A percentile compares a stretch with the other conserved stretches of the same genome.
These are phyloP conservation scores for Pseudomyrmex gracilis DNA, from an alignment of 1,140 invertebrate genomes.

Conservation along the genomic window DNA sequence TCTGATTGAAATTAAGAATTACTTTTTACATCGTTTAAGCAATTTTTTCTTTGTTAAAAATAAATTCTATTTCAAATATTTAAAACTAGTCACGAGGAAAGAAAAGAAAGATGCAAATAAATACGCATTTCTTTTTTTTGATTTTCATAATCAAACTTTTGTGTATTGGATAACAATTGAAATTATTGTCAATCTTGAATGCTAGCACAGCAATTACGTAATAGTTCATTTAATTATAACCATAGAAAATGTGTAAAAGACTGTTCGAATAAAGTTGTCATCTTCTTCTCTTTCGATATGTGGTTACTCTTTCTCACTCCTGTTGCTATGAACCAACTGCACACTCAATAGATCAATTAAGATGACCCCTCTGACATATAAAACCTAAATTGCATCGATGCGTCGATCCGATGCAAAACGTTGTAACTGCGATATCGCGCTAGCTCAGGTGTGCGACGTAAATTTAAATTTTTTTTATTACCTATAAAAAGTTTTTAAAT, in stretches of 20 bases:
- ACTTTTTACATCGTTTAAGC: not conserved
- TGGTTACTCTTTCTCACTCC: not conserved
- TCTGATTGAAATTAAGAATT: too few relatives aligned
- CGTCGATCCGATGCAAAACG: too few relatives aligned
- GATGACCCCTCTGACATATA: not conserved
- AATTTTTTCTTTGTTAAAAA: not conserved
- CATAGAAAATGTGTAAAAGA: slow-evolving; percentile 75
- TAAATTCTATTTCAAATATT: slow-evolving; percentile 11
- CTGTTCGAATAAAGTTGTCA: slow-evolving; percentile 80
- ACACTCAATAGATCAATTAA: slow-evolving; percentile 10
- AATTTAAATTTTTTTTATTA: not conserved
- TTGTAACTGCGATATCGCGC: not conserved
- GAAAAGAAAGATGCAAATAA: not conserved
- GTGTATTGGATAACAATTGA: not conserved
- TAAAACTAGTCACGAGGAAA: not conserved
- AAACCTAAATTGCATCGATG: slow-evolving; percentile 3
- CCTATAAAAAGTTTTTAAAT: not conserved
- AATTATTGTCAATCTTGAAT: slow-evolving; percentile 4
- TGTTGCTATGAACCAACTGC: not conserved
- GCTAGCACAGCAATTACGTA: slow-evolving; percentile 4
- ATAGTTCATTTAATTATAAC: slow-evolving; percentile 57
- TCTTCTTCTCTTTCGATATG: slow-evolving; percentile 65
- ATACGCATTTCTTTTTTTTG: not conserved
- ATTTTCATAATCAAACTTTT: not conserved
- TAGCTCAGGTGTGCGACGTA: not conserved